Evolutionary conservation across 1,140 invertebrate species (phyloP).

Genomic region (Drosophila kepulauana): DNA sequence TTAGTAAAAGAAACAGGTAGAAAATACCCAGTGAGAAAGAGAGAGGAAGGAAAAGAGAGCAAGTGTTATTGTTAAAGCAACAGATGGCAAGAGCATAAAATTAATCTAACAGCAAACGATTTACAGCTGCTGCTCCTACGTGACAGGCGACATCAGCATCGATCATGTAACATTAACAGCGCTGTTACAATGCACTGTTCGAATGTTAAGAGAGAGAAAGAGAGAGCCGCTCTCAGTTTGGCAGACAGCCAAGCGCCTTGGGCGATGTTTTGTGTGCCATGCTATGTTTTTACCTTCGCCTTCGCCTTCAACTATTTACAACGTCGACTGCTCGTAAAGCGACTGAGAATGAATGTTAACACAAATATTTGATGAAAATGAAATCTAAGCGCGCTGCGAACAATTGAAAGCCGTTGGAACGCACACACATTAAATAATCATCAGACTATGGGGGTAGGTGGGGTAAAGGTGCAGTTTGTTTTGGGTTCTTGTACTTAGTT

Average conservation of each 20-base stretch:
- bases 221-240: conserved; percentile 32
- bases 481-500: conserved; percentile 32
- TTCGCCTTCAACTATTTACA: conserved; percentile 50
- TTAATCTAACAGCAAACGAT: background rate
- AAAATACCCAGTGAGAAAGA: conserved; percentile 10
- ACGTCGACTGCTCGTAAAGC: conserved; percentile 27
- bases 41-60: background rate
- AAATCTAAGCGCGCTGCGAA: conserved; percentile 51
- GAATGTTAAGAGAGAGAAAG: conserved; percentile 16
- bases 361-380: conserved; percentile 62
- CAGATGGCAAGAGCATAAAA: conserved; percentile 20
- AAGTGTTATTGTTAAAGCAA: conserved; percentile 6
- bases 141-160: background rate
- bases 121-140: background rate
- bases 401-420: conserved; percentile 47
- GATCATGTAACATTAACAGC: conserved; percentile 28
- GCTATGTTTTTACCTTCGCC: conserved; percentile 43
- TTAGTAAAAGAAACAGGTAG: conserved; percentile 51
- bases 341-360: conserved; percentile 52
- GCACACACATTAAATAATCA: conserved; percentile 49
- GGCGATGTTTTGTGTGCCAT: conserved; percentile 41
- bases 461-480: conserved; percentile 8
- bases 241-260: conserved; percentile 38
- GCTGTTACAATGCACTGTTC: background rate
- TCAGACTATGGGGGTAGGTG: conserved; percentile 11